Base-by-base conservation (phyloP, 2,888 invertebrate genomes). In the Galerucella pusilla region DNA sequence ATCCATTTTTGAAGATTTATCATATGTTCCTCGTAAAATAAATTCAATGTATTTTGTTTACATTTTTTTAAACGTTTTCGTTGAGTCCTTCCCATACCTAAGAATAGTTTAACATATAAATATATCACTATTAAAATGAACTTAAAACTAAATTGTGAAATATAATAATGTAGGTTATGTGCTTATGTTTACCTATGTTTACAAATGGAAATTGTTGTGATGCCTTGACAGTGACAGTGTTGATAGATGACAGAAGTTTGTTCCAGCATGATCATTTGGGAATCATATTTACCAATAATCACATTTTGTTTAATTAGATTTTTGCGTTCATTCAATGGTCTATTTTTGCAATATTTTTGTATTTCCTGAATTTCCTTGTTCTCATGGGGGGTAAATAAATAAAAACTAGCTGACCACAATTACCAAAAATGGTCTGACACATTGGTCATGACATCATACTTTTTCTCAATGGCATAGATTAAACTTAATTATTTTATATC, bases 81-180 rank as follows among this genome's bases (percentile, higher is more conserved):
- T 81, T 86, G 86, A 45, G 90, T 90, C 76, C 91, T 87, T 46
- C 91, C 91, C 91, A 91, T 91, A 25, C 10, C 28, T 20, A 57
- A 7, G 14, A 45, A 14, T n/a, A 64, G 10, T 11, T 10, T 9
- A 20, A 16, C 16, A 57, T 7, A 57, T 16, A 16, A 9, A 6
- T 20, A 9, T 57, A 57, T 20, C 9, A 16, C 4, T n/a, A n/a
- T 20, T 57, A 16, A 7, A 9, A 16, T 57, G n/a, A 16, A 9
- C 54, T 20, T 57, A 57, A 57, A 20, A 16, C 2, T 16, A 20
- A 10, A 57, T 10, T 20, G 2, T 57, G 2, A 2, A 49, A 49
- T 49, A 49, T 35, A 7, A 35, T 7, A 35, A 35, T 35, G 35
- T 35, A 35, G 7, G 35, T 35, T 35, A 35, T 35, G 35, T 35